These are phyloP conservation scores for Theristus sp. DNA, from an alignment of 2,888 invertebrate genomes.

Conservation along the genomic window DNA sequence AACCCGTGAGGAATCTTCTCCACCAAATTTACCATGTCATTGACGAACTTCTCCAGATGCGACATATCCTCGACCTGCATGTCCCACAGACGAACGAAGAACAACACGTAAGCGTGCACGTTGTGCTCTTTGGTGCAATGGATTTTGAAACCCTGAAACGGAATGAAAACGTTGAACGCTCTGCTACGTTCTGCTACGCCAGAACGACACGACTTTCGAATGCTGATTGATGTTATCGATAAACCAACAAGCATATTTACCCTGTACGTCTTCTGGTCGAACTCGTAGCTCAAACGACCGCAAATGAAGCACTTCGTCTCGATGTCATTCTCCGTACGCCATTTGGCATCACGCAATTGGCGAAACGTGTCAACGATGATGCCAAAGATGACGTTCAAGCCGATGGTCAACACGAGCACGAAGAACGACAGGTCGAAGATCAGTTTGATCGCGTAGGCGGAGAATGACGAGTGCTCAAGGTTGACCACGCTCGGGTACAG, in stretches of 20 bases:
- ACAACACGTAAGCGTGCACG: constrained; percentile 3
- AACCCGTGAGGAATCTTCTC: not conserved
- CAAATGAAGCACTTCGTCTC: constrained; percentile 5
- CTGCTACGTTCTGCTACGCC: too few species aligned
- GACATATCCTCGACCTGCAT: not conserved
- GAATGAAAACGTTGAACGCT: not conserved
- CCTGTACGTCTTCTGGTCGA: constrained; percentile 1
- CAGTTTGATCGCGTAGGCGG: not conserved
- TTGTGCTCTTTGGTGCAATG: constrained; percentile 1
- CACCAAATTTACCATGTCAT: not conserved
- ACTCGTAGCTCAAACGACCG: constrained; percentile 2
- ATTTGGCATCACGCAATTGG: constrained; percentile 4
- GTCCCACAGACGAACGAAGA: constrained; percentile 1
- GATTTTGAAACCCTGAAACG: not conserved
- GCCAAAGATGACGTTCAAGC: constrained; percentile 5
- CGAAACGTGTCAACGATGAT: constrained; percentile 7
- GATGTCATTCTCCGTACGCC: constrained; percentile 2
- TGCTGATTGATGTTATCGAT: not conserved
- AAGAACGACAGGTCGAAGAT: constrained; percentile 5
- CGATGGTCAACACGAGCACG: constrained; percentile 4
- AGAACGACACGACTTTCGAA: too few species aligned
- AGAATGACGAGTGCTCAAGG: not conserved
- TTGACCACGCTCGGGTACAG: not conserved
- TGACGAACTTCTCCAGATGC: constrained; percentile 3
- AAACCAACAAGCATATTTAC: not conserved